A percentile compares a stretch with the other conserved stretches of the same genome.
Evolutionary conservation across 2,888 invertebrate species (phyloP).

Genomic region (Andricus quercusramuli): DNA sequence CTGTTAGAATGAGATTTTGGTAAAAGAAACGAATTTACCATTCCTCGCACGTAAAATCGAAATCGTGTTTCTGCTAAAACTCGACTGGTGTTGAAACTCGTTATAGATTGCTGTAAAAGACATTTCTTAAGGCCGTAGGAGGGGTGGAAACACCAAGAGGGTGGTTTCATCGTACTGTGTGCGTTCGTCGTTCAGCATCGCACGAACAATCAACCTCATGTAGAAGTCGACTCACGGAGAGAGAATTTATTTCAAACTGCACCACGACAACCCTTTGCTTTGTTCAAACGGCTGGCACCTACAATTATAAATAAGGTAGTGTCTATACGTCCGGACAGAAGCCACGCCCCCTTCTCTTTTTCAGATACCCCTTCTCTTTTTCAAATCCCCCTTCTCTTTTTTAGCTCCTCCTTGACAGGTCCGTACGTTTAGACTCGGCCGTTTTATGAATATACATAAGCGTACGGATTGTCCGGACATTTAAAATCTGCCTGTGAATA

Average conservation of each 20-base stretch:
- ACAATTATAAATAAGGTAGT: neutral
- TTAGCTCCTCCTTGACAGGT: too few species aligned
- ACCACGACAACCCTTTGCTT: neutral
- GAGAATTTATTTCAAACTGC: slow-evolving; percentile 53
- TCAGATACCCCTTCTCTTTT: too few species aligned
- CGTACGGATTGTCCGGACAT: too few species aligned
- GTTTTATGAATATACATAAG: too few species aligned
- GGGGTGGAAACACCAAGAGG: slow-evolving; percentile 18
- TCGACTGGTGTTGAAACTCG: slow-evolving; percentile 42
- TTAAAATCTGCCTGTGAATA: too few species aligned
- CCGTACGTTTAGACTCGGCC: too few species aligned
- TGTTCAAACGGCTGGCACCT: slow-evolving; percentile 8
- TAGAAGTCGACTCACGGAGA: slow-evolving; percentile 53
- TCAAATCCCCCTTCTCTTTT: too few species aligned
- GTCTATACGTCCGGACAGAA: too few species aligned
- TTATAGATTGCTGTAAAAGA: slow-evolving; percentile 44
- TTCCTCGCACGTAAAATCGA: slow-evolving; percentile 54
- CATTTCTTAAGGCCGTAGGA: slow-evolving; percentile 20
- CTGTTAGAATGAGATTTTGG: slow-evolving; percentile 47
- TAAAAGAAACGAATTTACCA: slow-evolving; percentile 50
- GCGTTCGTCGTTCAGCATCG: slow-evolving; percentile 44
- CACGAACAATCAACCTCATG: slow-evolving; percentile 50
- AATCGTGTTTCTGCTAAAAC: slow-evolving; percentile 51
- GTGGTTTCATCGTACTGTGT: slow-evolving; percentile 48
- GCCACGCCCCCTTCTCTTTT: too few species aligned